A percentile compares a stretch with the other conserved stretches of the same genome.
Evolutionary conservation across 37 sponge, comb jelly and placozoan species (phyloP).

Genomic region (Dysidea cf. avara): DNA sequence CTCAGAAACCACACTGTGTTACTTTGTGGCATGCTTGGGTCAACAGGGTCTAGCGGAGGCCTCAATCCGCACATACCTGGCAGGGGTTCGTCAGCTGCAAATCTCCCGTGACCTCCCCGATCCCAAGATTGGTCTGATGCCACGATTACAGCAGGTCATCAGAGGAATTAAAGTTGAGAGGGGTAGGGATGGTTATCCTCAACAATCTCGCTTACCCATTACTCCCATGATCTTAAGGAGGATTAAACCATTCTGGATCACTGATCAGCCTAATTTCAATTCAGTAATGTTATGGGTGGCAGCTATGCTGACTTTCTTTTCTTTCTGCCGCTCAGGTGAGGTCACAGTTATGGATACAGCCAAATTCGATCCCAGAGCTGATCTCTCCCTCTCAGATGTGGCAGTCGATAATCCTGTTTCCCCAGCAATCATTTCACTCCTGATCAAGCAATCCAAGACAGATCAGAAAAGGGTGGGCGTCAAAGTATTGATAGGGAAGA

Average conservation of each 20-base stretch:
- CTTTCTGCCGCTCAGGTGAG: slow-evolving; percentile 4
- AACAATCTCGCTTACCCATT: slow-evolving; percentile 38
- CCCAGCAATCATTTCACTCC: not conserved
- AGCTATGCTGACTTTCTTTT: slow-evolving; percentile 9
- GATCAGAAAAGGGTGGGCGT: slow-evolving; percentile 15
- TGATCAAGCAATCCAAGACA: slow-evolving; percentile 19
- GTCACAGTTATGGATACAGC: not conserved
- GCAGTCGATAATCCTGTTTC: not conserved
- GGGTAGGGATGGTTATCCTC: slow-evolving; percentile 22
- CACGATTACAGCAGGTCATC: not conserved
- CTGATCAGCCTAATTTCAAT: not conserved
- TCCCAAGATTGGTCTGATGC: slow-evolving; percentile 11
- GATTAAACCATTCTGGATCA: slow-evolving; percentile 3
- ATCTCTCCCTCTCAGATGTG: not conserved
- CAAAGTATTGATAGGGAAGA: not conserved
- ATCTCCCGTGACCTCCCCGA: slow-evolving; percentile 8
- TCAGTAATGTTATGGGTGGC: too few species aligned
- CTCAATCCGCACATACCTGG: slow-evolving; percentile 33
- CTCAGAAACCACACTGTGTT: slow-evolving; percentile 13
- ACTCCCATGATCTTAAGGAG: slow-evolving; percentile 39
- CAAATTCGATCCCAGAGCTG: not conserved
- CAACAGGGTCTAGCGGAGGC: too few species aligned
- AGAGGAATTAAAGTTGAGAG: slow-evolving; percentile 9
- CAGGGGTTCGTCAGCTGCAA: slow-evolving; percentile 34
- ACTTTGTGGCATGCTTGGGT: slow-evolving; percentile 33